Evolutionary conservation across 2,888 invertebrate genomes (phyloP).

Genomic region (Leistus spinibarbis): DNA sequence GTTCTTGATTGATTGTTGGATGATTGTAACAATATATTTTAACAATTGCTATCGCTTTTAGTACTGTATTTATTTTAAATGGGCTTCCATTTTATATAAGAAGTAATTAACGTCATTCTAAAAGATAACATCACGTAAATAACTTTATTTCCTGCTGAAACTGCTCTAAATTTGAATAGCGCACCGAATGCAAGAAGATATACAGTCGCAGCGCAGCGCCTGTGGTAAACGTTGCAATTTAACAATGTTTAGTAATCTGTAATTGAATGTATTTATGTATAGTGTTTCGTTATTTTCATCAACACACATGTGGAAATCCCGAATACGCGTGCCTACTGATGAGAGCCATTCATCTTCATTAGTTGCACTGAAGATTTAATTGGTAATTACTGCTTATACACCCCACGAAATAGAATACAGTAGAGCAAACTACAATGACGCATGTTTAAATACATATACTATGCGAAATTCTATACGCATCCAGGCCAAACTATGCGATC

Average conservation of each 20-base stretch:
- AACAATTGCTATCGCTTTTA: no score
- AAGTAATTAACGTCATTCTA: no score
- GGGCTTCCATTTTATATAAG: no score
- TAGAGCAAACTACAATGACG: conserved; percentile 9
- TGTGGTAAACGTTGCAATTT: background rate
- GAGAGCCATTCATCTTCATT: conserved; percentile 31
- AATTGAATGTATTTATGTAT: background rate
- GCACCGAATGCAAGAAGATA: no score
- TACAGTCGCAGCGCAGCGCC: no score
- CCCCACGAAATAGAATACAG: conserved; percentile 12
- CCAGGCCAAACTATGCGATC: background rate
- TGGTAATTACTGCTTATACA: conserved; percentile 26
- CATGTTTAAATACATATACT: background rate
- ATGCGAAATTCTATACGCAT: background rate
- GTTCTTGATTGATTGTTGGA: no score
- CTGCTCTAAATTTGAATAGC: no score
- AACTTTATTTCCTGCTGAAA: no score
- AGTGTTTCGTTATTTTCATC: background rate
- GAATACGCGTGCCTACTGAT: conserved; percentile 22
- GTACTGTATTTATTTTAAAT: no score
- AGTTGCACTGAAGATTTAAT: conserved; percentile 27
- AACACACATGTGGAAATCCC: conserved; percentile 3
- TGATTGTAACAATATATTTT: no score
- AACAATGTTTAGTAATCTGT: background rate
- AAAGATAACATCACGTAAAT: no score